phyloP scores from a whole-genome alignment of 2,113 vertebrate species.

The Probosciger aterrimus region DNA sequence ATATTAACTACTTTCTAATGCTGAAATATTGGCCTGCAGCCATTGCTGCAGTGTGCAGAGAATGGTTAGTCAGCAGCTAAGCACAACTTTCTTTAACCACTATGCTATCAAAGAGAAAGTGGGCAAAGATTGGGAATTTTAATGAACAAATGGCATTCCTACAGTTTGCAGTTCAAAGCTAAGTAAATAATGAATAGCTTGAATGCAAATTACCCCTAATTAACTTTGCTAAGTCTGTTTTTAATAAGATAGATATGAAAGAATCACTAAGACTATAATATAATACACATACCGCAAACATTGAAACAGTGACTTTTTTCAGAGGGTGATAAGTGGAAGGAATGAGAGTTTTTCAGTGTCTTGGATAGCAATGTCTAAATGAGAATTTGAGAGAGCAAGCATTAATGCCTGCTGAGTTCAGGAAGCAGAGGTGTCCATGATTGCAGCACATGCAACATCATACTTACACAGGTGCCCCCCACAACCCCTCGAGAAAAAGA shows the following conservation, averaged over 20 bases:
- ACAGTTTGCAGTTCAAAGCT: slow-evolving; percentile 64
- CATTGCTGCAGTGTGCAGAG: slow-evolving; percentile 28
- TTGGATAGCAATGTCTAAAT: background rate
- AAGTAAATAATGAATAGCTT: slow-evolving; percentile 66
- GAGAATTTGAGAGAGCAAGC: background rate
- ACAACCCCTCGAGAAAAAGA: background rate
- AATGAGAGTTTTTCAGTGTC: background rate
- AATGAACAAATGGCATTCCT: slow-evolving; percentile 64
- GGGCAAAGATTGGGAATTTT: slow-evolving; percentile 64
- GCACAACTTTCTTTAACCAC: slow-evolving; percentile 40
- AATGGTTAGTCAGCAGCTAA: slow-evolving; percentile 62
- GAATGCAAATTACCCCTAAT: slow-evolving; percentile 65
- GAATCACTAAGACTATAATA: slow-evolving; percentile 19
- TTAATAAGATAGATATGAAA: slow-evolving; percentile 60
- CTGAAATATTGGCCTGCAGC: slow-evolving; percentile 55
- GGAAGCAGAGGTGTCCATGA: background rate
- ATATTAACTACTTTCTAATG: slow-evolving; percentile 52
- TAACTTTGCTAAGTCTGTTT: slow-evolving; percentile 50
- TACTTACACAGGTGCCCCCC: background rate
- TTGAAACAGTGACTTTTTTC: background rate
- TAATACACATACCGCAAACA: slow-evolving; percentile 32
- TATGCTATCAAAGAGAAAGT: slow-evolving; percentile 52
- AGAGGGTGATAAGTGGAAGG: background rate
- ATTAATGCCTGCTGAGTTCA: background rate
- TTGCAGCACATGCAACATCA: background rate